phyloP scores from a whole-genome alignment of 1,140 invertebrate species.

The Vanessa atalanta region DNA sequence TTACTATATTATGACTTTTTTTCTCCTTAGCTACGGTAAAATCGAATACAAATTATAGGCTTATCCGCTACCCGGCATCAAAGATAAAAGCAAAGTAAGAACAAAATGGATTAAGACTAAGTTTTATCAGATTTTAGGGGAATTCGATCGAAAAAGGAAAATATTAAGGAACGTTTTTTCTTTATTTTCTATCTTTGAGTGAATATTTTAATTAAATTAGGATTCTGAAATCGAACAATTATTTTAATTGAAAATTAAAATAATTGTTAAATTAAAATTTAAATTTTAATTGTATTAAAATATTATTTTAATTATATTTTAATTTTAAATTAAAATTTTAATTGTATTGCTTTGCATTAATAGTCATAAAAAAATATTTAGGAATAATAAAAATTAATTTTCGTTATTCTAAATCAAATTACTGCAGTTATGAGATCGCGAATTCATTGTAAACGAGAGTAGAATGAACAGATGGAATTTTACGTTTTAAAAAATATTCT shows the following conservation, averaged over 20 bases:
- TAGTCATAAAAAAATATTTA: too few relatives aligned
- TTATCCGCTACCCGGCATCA: slow-evolving; percentile 35
- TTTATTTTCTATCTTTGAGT: slow-evolving; percentile 60
- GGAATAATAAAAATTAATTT: too few relatives aligned
- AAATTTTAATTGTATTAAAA: too few relatives aligned
- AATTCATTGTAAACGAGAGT: too few relatives aligned
- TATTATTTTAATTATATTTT: too few relatives aligned
- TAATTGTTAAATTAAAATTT: too few relatives aligned
- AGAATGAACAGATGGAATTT: too few relatives aligned
- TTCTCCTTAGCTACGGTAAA: background rate
- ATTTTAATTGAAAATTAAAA: background rate
- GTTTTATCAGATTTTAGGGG: slow-evolving; percentile 63
- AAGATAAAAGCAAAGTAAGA: slow-evolving; percentile 62
- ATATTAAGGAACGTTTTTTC: slow-evolving; percentile 54
- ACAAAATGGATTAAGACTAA: slow-evolving; percentile 61
- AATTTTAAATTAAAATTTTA: too few relatives aligned
- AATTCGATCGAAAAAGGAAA: slow-evolving; percentile 55
- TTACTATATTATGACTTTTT: too few relatives aligned
- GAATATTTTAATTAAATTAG: slow-evolving; percentile 61
- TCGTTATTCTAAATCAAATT: background rate
- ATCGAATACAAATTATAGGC: slow-evolving; percentile 28
- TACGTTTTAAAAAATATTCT: too few relatives aligned
- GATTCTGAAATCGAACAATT: slow-evolving; percentile 15
- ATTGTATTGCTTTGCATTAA: too few relatives aligned
- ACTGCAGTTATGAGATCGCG: too few relatives aligned